phyloP scores from a whole-genome alignment of 2,888 invertebrate species.

The Limnephilus marmoratus region DNA sequence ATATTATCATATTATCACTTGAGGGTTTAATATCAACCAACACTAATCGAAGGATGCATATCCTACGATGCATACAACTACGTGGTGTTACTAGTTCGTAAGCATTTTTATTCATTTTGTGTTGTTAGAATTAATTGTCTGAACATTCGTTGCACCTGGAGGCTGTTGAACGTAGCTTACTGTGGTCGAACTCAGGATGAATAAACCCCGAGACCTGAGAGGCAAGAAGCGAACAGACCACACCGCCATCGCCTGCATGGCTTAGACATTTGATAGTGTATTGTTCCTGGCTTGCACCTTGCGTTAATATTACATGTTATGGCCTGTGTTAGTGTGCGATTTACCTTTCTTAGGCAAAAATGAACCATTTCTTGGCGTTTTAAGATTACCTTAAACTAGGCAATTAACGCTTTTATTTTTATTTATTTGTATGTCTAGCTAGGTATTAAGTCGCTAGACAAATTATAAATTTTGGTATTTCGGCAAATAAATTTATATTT shows the following conservation, averaged over 20 bases:
- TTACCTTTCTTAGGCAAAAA: neutral
- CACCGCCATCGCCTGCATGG: neutral
- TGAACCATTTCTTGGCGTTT: neutral
- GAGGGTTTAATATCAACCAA: neutral
- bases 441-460: neutral
- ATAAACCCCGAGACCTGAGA: constrained; percentile 34
- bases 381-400: neutral
- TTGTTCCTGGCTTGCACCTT: constrained; percentile 32
- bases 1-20: no score
- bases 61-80: neutral
- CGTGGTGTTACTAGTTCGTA: neutral
- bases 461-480: no score
- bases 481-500: no score
- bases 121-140: neutral
- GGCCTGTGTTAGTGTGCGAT: constrained; percentile 33
- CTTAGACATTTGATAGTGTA: constrained; percentile 17
- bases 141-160: neutral
- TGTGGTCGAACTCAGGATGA: constrained; percentile 46
- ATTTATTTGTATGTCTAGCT: neutral
- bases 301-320: neutral
- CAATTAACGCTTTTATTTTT: neutral
- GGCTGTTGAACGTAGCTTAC: constrained; percentile 36
- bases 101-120: neutral
- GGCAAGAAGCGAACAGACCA: neutral
- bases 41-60: neutral